These are phyloP conservation scores for Cebidichthys violaceus DNA, from an alignment of 2,113 vertebrate genomes.

Conservation along the genomic window DNA sequence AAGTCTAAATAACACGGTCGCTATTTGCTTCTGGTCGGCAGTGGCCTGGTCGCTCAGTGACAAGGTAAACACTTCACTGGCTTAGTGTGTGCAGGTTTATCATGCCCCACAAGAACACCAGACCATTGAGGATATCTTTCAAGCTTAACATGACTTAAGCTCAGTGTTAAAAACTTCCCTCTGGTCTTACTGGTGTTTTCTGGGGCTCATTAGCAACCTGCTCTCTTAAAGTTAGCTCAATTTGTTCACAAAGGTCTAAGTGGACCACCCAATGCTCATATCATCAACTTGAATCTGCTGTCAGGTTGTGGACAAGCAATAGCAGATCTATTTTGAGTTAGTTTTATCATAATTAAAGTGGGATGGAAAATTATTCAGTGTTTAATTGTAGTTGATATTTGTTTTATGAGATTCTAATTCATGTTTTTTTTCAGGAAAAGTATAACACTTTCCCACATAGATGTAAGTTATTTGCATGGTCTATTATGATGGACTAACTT, in stretches of 20 bases:
- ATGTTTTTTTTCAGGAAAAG: neutral
- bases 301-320: neutral
- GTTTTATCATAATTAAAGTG: neutral
- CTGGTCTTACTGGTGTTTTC: conserved; percentile 6
- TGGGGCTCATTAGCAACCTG: conserved; percentile 32
- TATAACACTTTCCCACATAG: neutral
- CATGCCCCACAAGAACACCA: conserved; percentile 33
- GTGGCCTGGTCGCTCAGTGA: conserved; percentile 46
- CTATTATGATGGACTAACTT: neutral
- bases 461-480: neutral
- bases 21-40: conserved; percentile 35
- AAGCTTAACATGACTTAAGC: conserved; percentile 34
- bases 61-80: conserved; percentile 57
- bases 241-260: conserved; percentile 20
- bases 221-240: conserved; percentile 15
- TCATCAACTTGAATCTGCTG: conserved; percentile 5
- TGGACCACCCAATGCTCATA: conserved; percentile 24
- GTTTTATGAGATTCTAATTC: neutral
- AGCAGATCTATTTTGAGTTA: neutral
- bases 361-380: neutral
- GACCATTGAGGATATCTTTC: conserved; percentile 26
- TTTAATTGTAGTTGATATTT: neutral
- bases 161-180: conserved; percentile 25
- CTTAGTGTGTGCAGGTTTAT: conserved; percentile 22
- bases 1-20: conserved; percentile 41